Percentiles rank a stretch among this genome's conserved stretches.
Conservation (phyloP, 2,113 vertebrate species). For the Xenotilapia flavipinnis region DNA sequence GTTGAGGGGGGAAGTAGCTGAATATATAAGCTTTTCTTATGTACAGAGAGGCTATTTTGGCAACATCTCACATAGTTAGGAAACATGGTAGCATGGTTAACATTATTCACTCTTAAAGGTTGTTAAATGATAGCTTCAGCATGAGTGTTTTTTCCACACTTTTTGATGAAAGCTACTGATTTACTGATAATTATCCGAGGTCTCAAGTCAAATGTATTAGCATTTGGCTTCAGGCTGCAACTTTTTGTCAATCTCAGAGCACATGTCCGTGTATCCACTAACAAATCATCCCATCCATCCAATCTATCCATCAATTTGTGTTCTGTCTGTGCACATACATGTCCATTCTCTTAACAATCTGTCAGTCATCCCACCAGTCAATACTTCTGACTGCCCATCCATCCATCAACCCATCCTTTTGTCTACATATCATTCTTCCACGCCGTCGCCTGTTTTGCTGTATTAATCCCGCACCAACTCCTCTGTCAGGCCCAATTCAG, state of each 20-base stretch:
- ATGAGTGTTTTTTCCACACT: not conserved
- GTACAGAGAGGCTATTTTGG: not conserved
- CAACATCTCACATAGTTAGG: not conserved
- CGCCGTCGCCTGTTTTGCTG: not conserved
- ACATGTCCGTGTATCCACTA: not conserved
- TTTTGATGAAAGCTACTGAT: not conserved
- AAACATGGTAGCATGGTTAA: not conserved
- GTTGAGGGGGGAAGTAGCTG: not conserved
- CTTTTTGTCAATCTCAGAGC: not conserved
- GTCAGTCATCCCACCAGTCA: not conserved
- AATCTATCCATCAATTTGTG: not conserved
- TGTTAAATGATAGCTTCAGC: not conserved
- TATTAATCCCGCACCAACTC: constrained; percentile 21
- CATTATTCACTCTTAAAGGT: not conserved
- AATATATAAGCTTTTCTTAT: not conserved
- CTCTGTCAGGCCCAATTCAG: constrained; percentile 41
- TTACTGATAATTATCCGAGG: not conserved
- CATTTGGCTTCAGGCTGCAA: not conserved
- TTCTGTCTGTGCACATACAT: not conserved
- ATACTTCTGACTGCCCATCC: not conserved
- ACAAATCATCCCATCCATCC: not conserved
- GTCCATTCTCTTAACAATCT: not conserved
- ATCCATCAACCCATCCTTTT: not conserved
- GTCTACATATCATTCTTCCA: not conserved
- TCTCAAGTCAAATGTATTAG: not conserved